Percentiles rank a stretch among this genome's conserved stretches.
Evolutionary conservation across 2,797 vertebrate genomes (phyloP).

Genomic region (Clarias platycephalus): DNA sequence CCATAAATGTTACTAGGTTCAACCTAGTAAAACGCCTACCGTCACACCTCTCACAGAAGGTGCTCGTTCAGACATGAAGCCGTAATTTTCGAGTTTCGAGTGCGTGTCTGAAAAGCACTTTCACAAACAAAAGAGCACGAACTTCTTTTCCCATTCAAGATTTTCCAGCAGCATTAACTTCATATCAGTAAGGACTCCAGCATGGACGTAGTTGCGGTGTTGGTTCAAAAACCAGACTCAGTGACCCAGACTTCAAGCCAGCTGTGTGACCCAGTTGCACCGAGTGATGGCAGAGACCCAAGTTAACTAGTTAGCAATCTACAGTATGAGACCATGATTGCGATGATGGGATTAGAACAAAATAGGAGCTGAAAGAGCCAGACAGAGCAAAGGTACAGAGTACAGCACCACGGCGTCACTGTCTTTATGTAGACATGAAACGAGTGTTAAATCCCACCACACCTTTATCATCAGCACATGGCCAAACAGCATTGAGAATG

Average conservation of each 20-base stretch:
- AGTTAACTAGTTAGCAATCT: background rate
- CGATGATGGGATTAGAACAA: background rate
- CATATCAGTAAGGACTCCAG: background rate
- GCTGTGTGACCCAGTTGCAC: background rate
- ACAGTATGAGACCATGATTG: background rate
- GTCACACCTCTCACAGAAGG: too few species aligned
- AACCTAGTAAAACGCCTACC: too few species aligned
- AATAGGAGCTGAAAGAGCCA: background rate
- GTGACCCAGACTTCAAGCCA: background rate
- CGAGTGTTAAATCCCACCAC: background rate
- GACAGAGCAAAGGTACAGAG: background rate
- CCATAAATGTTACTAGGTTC: too few species aligned
- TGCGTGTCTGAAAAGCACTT: too few species aligned
- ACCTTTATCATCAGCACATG: background rate
- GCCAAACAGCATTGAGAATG: background rate
- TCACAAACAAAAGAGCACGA: too few species aligned
- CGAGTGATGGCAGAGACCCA: background rate
- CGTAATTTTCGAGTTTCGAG: too few species aligned
- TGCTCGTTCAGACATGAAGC: too few species aligned
- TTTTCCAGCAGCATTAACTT: background rate
- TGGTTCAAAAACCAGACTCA: background rate
- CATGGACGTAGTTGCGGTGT: background rate
- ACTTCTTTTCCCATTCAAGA: too few species aligned
- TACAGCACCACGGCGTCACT: too few species aligned
- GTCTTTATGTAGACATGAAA: background rate